Base-by-base conservation (phyloP, 2,113 vertebrate species). In the Bos indicus region DNA sequence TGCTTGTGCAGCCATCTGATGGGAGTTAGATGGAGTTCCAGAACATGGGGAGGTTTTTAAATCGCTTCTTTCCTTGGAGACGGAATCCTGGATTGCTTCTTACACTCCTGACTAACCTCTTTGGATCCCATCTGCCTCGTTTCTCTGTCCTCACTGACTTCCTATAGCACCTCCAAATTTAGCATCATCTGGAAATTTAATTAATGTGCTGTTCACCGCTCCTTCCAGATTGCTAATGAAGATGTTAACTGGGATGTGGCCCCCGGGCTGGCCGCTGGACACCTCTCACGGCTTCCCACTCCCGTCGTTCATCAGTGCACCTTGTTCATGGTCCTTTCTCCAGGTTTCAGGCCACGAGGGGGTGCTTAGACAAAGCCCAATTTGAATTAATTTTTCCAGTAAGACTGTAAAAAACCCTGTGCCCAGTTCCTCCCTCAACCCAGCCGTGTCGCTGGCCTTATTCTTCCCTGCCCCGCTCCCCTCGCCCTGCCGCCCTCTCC, bases 221-320 rank as follows among this genome's bases (percentile, higher is more conserved):
- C 98, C 96, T 97, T 98, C 95, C 97, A 98, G 98, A 95, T 98
- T 98, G 87, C 98, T 98, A 98, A 98, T 98, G 98, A 99, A 98
- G 98, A 98, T 97, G 98, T 98, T 98, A 98, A 98, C 97, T 95
- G 88, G 93, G 91, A 97, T 95, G 95, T 71, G 97, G 95, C 98
- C 98, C 98, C 94, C 78, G 96, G 97, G 98, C 96, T 33, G 74
- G 89, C 78, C 46, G 52, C 52, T 17, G 97, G 96, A 93, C 93
- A 95, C 93, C 98, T 97, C 98, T 96, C 97, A 64, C 96, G 95
- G 94, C 96, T 96, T 90, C n/a, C 54, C 51, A 2, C 36, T 0
- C 86, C 88, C 86, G 97, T 93, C 97, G 43, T 98, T 97, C 97
- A 93, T 98, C 98, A 98, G 96, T 80, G 96, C 43, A 26, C 96